phyloP scores from a whole-genome alignment of 1,140 invertebrate genomes.

The Uloborus diversus region DNA sequence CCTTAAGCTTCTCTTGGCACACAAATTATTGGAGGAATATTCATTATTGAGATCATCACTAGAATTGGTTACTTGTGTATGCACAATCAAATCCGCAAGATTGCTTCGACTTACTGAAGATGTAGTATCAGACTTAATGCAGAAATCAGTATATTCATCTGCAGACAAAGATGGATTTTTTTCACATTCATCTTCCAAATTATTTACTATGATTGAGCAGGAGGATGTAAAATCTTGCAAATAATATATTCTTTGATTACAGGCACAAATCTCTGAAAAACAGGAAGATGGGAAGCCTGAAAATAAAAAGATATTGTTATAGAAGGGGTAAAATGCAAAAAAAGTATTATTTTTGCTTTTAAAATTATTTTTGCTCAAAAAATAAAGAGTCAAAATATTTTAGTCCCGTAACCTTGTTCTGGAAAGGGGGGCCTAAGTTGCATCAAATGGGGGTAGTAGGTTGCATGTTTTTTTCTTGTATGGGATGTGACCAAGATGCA shows the following conservation, averaged over 20 bases:
- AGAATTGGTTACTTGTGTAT: background rate
- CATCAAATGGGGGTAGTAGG: too few relatives aligned
- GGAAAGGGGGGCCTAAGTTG: too few relatives aligned
- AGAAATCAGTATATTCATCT: slow-evolving; percentile 18
- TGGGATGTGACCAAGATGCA: too few relatives aligned
- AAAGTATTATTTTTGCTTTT: too few relatives aligned
- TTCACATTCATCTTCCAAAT: slow-evolving; percentile 21
- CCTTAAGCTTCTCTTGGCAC: background rate
- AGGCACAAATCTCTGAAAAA: slow-evolving; percentile 29
- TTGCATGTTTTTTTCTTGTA: too few relatives aligned
- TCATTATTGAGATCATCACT: background rate
- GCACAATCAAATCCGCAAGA: slow-evolving; percentile 4
- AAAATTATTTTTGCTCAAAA: too few relatives aligned
- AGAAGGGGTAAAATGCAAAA: too few relatives aligned
- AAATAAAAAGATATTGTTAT: slow-evolving; percentile 2
- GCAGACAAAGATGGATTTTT: slow-evolving; percentile 4
- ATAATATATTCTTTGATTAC: slow-evolving; percentile 7
- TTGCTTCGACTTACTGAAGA: background rate
- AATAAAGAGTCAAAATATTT: too few relatives aligned
- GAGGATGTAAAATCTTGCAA: slow-evolving; percentile 26
- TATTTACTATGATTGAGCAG: background rate
- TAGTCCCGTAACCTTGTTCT: too few relatives aligned
- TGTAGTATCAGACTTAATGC: background rate
- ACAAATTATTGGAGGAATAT: background rate
- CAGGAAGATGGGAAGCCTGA: slow-evolving; percentile 25